A percentile compares a stretch with the other conserved stretches of the same genome.
These are phyloP conservation scores for Pristis pectinata DNA, from an alignment of 2,797 vertebrate genomes.

Conservation along the genomic window DNA sequence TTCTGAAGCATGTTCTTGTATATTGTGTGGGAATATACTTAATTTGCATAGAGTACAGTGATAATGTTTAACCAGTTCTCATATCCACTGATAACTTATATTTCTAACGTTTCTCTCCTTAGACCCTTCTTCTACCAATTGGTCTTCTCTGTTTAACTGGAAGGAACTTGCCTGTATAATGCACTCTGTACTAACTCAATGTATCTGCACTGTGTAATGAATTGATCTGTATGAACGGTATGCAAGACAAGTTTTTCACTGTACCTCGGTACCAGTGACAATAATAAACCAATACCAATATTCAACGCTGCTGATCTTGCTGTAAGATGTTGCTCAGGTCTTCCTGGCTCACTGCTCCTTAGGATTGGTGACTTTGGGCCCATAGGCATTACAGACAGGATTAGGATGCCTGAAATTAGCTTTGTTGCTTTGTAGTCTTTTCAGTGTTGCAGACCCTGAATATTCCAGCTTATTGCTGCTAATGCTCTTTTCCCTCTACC, in stretches of 20 bases:
- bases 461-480: no score
- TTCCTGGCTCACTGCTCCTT: background rate
- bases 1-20: background rate
- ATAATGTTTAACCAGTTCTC: background rate
- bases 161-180: background rate
- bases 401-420: background rate
- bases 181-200: no score
- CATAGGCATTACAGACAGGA: background rate
- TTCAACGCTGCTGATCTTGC: background rate
- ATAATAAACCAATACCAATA: no score
- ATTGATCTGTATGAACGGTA: no score
- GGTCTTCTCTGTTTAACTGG: background rate
- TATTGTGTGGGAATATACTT: background rate
- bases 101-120: background rate
- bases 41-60: background rate
- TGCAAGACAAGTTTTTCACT: no score
- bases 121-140: background rate
- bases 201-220: no score
- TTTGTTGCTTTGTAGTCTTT: background rate
- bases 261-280: no score
- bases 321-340: background rate
- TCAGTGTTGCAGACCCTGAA: no score
- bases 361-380: background rate
- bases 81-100: background rate
- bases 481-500: no score